Evolutionary conservation across 2,113 vertebrate genomes (phyloP).

Genomic region (Myotis davidii): DNA sequence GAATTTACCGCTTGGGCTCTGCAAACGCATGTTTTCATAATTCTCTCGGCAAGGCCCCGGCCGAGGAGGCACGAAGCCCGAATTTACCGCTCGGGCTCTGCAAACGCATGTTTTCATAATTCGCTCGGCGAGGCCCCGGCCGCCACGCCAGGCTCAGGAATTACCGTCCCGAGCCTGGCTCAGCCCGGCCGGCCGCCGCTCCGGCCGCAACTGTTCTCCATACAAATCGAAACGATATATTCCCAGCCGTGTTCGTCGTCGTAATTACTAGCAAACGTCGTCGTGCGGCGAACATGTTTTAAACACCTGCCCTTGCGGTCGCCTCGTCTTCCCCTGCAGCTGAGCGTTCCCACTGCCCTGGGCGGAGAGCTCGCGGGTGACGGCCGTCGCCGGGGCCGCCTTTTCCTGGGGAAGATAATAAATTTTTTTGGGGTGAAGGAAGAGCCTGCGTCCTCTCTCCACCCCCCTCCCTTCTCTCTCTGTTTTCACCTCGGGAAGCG

Average conservation of each 20-base stretch:
- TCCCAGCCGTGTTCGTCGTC: constrained; percentile 80
- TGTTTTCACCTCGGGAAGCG: neutral
- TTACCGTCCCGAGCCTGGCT: constrained; percentile 81
- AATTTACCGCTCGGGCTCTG: constrained; percentile 85
- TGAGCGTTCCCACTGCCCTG: constrained; percentile 68
- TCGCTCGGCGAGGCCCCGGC: constrained; percentile 82
- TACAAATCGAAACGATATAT: constrained; percentile 87
- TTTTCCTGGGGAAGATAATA: constrained; percentile 61
- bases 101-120: constrained; percentile 85
- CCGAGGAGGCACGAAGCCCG: constrained; percentile 81
- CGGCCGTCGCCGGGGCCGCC: constrained; percentile 42
- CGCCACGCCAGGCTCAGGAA: constrained; percentile 85
- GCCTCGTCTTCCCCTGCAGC: constrained; percentile 77
- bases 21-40: constrained; percentile 85
- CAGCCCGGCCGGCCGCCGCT: constrained; percentile 73
- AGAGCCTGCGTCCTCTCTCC: constrained; percentile 57
- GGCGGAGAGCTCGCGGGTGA: constrained; percentile 46
- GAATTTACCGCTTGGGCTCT: constrained; percentile 85
- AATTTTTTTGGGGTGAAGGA: constrained; percentile 75
- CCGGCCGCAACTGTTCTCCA: constrained; percentile 80
- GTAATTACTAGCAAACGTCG: constrained; percentile 84
- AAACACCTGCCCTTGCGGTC: constrained; percentile 81
- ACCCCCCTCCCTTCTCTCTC: accelerated
- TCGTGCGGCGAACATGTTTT: constrained; percentile 82
- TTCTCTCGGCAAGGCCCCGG: constrained; percentile 82